These are phyloP conservation scores for Agriotes lineatus DNA, from an alignment of 2,888 invertebrate genomes.

Conservation along the genomic window DNA sequence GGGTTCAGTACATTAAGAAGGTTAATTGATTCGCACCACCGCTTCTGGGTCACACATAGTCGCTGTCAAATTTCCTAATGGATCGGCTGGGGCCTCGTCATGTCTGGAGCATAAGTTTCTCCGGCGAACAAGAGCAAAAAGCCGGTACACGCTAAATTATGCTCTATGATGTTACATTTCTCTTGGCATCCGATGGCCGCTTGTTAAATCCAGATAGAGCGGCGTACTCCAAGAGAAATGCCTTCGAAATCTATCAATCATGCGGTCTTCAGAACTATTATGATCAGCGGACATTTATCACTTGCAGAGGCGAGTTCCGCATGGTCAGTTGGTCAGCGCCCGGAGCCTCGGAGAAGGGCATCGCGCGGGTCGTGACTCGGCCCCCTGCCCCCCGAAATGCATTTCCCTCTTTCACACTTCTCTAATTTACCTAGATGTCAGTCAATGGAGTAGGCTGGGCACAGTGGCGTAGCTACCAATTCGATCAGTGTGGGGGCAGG, in stretches of 20 bases:
- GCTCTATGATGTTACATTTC: conserved; percentile 22
- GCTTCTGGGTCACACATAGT: neutral
- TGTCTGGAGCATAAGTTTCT: too few relatives aligned
- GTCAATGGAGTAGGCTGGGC: conserved; percentile 27
- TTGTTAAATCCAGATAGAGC: conserved; percentile 33
- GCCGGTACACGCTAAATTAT: neutral
- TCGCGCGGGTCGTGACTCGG: conserved; percentile 26
- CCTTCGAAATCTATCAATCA: conserved; percentile 52
- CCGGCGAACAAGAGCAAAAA: neutral
- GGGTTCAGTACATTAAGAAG: too few relatives aligned
- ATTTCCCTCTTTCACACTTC: neutral
- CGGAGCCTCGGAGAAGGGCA: conserved; percentile 40
- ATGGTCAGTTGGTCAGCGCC: conserved; percentile 56
- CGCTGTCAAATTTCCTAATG: neutral
- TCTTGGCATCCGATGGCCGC: conserved; percentile 16
- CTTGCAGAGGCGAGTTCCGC: conserved; percentile 52
- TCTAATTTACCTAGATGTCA: neutral
- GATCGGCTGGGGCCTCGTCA: too few relatives aligned
- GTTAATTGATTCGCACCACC: too few relatives aligned
- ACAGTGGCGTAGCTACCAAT: neutral
- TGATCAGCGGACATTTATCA: conserved; percentile 53
- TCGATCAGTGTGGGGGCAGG: too few relatives aligned
- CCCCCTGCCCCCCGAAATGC: neutral
- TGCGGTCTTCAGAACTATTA: conserved; percentile 51
- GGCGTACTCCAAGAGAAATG: conserved; percentile 30